Conservation (phyloP, 2,888 invertebrate species). For the Melanostoma scalare region DNA sequence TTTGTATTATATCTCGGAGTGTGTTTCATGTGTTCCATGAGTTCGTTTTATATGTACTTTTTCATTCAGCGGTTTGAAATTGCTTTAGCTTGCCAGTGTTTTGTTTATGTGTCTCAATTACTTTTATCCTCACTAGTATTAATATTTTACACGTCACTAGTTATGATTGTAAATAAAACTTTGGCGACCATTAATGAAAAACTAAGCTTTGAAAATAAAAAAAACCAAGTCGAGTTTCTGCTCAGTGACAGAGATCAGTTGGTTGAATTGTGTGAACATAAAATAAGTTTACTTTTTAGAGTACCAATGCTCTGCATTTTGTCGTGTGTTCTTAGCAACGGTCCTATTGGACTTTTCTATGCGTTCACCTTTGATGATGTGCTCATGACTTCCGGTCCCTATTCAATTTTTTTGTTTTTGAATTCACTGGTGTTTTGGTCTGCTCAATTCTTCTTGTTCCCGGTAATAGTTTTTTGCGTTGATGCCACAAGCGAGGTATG, state of each 20-base stretch:
- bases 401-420: no score
- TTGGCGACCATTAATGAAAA: not conserved
- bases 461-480: no score
- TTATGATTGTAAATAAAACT: not conserved
- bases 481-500: no score
- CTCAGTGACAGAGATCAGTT: conserved; percentile 1
- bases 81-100: not conserved
- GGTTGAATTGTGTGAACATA: not conserved
- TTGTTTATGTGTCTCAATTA: conserved; percentile 1
- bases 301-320: not conserved
- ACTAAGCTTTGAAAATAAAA: not conserved
- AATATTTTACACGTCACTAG: not conserved
- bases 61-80: not conserved
- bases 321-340: not conserved
- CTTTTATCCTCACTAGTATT: not conserved
- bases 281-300: conserved; percentile 13
- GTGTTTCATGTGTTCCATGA: not conserved
- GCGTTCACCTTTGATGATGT: no score
- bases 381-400: no score
- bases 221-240: not conserved
- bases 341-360: not conserved
- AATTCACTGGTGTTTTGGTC: no score
- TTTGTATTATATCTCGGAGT: not conserved
- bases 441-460: no score
- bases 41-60: not conserved